Base-by-base conservation (phyloP, 2,113 vertebrate genomes). In the Chaenocephalus aceratus region DNA sequence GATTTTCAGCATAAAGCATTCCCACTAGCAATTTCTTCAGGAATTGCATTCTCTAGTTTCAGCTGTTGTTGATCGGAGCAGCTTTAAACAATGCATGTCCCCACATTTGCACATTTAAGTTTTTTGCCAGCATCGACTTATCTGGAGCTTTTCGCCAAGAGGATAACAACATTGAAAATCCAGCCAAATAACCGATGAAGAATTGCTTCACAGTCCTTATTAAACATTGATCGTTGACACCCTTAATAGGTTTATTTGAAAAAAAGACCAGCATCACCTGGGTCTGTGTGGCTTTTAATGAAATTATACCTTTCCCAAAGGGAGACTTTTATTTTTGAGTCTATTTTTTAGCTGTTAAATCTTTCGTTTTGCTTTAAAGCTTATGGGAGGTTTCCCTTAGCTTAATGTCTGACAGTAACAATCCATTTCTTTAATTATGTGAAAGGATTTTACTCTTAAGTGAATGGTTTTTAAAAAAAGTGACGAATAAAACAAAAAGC, bases 291-390 rank as follows among this genome's bases (percentile, higher is more conserved):
- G 23, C 41, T 10, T 82, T 84, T 83, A 77, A 88, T 86, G 66
- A 92, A 91, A 93, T 93, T 88, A 88, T 88, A 89, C 84, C 53
- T 77, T 74, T 68, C 62, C 80, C 83, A 58, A 23, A 65, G 85
- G 72, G 78, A 75, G 46, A 77, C 30, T n/a, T 82, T 67, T 13
- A 49, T 72, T 44, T 71, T 13, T 67, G 0, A 44, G n/a, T 12
- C 23, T 48, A 30, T 82, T 34, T 49, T 5, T 46, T 46, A 41
- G 18, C 4, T 14, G 26, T 3, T 1, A 23, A 51, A 67, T 64
- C 30, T 36, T 16, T 60, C 2, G n/a, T 58, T 10, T 56, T 0
- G 44, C 60, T 30, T 30, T 30, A 30, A 30, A 30, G 30, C 30
- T 65, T 5, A 14, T 69, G 6, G 34, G 0, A 36, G 18, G 51